A percentile compares a stretch with the other conserved stretches of the same genome.
These are phyloP conservation scores for Cepphus grylle DNA, from an alignment of 2,113 vertebrate genomes.

Conservation along the genomic window DNA sequence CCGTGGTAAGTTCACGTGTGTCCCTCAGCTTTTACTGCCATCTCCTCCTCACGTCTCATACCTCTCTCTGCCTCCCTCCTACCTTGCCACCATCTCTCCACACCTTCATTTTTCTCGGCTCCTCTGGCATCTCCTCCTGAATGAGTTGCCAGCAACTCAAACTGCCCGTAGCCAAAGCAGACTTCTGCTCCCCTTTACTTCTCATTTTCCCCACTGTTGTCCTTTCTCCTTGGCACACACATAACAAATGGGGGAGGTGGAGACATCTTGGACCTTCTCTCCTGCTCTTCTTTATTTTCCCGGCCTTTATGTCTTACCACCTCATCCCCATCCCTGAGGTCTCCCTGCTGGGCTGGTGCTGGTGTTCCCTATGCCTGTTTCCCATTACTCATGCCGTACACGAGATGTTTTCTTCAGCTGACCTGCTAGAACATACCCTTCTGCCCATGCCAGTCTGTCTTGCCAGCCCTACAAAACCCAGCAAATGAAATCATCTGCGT, in stretches of 20 bases:
- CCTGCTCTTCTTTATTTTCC: not conserved
- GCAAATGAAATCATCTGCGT: slow-evolving; percentile 18
- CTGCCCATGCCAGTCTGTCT: not conserved
- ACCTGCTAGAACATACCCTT: not conserved
- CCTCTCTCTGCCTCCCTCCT: not conserved
- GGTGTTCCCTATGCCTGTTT: not conserved
- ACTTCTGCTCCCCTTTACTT: not conserved
- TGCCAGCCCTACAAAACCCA: not conserved
- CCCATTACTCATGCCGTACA: not conserved
- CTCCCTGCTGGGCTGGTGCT: not conserved
- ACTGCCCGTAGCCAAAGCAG: not conserved
- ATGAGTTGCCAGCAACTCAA: not conserved
- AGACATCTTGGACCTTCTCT: not conserved
- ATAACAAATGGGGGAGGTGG: not conserved
- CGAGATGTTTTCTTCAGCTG: slow-evolving; percentile 2
- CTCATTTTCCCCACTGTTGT: not conserved
- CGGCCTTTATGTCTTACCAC: not conserved
- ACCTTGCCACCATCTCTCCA: not conserved
- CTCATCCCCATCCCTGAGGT: not conserved
- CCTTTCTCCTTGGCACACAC: not conserved
- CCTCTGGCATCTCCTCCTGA: not conserved
- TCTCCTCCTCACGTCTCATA: not conserved
- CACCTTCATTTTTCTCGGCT: not conserved
- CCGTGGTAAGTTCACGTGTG: not conserved
- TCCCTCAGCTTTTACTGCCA: not conserved